Percentiles rank a stretch among this genome's conserved stretches.
phyloP scores from a whole-genome alignment of 2,888 invertebrate species.

The Plebejus anna region DNA sequence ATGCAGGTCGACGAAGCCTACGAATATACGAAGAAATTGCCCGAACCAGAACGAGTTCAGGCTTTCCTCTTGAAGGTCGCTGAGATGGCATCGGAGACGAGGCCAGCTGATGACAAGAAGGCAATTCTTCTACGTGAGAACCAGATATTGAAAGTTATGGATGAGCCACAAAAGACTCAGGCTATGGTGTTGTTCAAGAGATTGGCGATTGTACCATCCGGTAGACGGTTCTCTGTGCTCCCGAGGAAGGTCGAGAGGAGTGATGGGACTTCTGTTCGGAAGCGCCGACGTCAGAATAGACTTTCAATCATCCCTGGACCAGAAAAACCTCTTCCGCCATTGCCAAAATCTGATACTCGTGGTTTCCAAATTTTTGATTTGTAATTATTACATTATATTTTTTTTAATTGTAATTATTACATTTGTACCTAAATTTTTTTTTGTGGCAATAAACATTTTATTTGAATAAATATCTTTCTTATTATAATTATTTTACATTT shows the following conservation, averaged over 20 bases:
- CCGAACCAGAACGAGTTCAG: constrained; percentile 63
- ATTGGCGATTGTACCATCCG: constrained; percentile 63
- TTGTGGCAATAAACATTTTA: no score
- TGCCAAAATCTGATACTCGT: constrained; percentile 52
- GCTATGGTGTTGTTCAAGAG: constrained; percentile 64
- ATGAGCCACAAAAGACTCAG: constrained; percentile 55
- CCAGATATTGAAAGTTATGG: constrained; percentile 59
- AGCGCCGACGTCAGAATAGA: constrained; percentile 57
- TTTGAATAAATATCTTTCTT: no score
- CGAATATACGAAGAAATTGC: constrained; percentile 63
- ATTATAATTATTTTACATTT: no score
- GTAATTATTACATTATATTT: constrained; percentile 39
- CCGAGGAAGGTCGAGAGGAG: constrained; percentile 53
- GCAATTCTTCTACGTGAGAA: constrained; percentile 59
- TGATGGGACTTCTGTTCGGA: constrained; percentile 51
- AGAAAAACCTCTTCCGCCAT: constrained; percentile 53
- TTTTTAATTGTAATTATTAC: no score
- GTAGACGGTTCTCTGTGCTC: constrained; percentile 62
- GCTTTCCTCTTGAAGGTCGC: constrained; percentile 64
- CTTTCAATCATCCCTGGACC: constrained; percentile 64
- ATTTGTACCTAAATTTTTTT: no score
- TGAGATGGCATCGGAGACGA: constrained; percentile 60
- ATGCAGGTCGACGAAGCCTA: constrained; percentile 67
- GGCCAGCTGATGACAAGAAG: constrained; percentile 62
- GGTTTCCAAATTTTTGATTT: constrained; percentile 67